A percentile compares a stretch with the other conserved stretches of the same genome.
Evolutionary conservation across 92 coral and sea anemone species (phyloP).

Genomic region (Bergia puertoricense): DNA sequence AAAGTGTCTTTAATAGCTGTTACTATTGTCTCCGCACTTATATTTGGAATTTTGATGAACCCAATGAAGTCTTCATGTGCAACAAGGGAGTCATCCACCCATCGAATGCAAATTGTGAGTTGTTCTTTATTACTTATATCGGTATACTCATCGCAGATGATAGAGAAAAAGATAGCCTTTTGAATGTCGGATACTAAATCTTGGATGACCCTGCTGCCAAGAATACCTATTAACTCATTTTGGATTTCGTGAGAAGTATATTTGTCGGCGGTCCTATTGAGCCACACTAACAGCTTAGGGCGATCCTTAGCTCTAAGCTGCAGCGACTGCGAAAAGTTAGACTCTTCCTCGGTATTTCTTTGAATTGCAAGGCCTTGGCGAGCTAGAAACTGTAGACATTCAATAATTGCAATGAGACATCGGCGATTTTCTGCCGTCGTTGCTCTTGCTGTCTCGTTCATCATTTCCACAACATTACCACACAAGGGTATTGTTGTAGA

Average conservation of each 20-base stretch:
- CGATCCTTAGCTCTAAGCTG: slow-evolving; percentile 52
- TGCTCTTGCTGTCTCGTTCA: slow-evolving; percentile 52
- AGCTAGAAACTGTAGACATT: slow-evolving; percentile 58
- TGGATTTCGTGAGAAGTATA: slow-evolving; percentile 29
- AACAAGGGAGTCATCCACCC: slow-evolving; percentile 4
- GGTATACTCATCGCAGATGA: slow-evolving; percentile 36
- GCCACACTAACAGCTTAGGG: slow-evolving; percentile 51
- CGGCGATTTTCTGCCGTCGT: slow-evolving; percentile 52
- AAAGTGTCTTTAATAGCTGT: slow-evolving; percentile 59
- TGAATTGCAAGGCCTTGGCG: slow-evolving; percentile 64
- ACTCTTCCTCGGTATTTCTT: slow-evolving; percentile 57
- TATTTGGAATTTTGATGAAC: slow-evolving; percentile 51
- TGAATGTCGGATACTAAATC: slow-evolving; percentile 50
- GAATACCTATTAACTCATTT: slow-evolving; percentile 36
- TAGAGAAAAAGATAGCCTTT: slow-evolving; percentile 40
- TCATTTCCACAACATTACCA: slow-evolving; percentile 63
- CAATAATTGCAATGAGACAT: slow-evolving; percentile 55
- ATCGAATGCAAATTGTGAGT: slow-evolving; percentile 4
- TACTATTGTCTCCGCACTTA: slow-evolving; percentile 55
- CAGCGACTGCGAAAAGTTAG: slow-evolving; percentile 55
- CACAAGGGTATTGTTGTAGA: slow-evolving; percentile 41
- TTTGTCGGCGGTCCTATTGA: slow-evolving; percentile 49
- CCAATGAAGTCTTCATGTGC: slow-evolving; percentile 16
- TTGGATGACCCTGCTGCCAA: slow-evolving; percentile 39
- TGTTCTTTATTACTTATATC: slow-evolving; percentile 29